Base-by-base conservation (phyloP, 2,113 vertebrate genomes). In the Cricetomys ansorgei region DNA sequence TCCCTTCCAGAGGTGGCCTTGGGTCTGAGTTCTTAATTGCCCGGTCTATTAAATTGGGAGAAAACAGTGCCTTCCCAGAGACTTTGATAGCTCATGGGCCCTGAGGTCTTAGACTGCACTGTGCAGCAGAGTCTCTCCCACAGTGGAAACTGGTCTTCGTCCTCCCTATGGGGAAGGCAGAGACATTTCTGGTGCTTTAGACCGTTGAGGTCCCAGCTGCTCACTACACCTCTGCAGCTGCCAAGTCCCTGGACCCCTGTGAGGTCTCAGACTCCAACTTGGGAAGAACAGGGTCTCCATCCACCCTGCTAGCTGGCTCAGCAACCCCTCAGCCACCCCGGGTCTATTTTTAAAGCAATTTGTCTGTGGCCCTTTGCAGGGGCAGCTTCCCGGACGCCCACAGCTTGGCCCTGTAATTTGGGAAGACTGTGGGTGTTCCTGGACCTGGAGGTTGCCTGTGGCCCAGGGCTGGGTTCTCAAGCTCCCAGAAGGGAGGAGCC, bases 311-410 rank as follows among this genome's bases (percentile, higher is more conserved):
- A 23, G 70, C 79, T 80, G 6, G 76, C 67, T 95, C 53, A 25
- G 72, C 83, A 87, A 3, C 83, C 67, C 45, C 48, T 77, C 45
- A 62, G n/a, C 92, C 34, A 76, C 53, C 65, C 43, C 53, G 59
- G 43, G 34, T 87, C 98, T 99, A 98, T 98, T 98, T 98, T 99
- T 98, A 98, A 98, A 98, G 98, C 97, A 98, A 98, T 99, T 98
- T 97, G 95, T 95, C 88, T 96, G 91, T 94, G 96, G 96, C 75
- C 81, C 77, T 94, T 94, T 15, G n/a, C 0, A 85, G 94, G 92
- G 91, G 73, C 83, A 94, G 94, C 92, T 97, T 96, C 94, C 97
- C 34, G 57, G 91, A 97, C 86, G 77, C 90, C 3, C 0, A 62
- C 3, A 12, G 79, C 40, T 89, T 57, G 96, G 97, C 97, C 98